Evolutionary conservation across 2,113 vertebrate genomes (phyloP), one percentile per base, ranked within the genome.

Genomic region (Arizona elegans): DNA sequence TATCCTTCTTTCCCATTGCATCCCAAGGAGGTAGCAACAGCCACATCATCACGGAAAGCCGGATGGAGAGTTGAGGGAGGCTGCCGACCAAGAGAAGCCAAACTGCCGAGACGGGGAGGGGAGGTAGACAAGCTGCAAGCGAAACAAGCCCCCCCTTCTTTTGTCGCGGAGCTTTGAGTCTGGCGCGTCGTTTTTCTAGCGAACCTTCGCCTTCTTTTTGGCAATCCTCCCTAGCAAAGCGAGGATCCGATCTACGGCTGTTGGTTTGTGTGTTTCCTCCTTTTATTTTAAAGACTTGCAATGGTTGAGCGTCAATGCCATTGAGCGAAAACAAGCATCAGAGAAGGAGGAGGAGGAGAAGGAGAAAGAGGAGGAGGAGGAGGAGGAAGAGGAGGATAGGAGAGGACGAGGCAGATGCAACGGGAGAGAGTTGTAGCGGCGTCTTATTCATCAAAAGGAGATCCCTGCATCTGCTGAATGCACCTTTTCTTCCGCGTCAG

Each of bases 271-370:
- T 33, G 21, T 47, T 21, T 85, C 54, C 70, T 85, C 53, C 38
- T 29, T 81, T 47, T 24, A 47, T 90, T 86, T 86, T 50, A 26
- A 88, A 88, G 90, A 52, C 92, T 58, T 96, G 96, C 91, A 58
- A 97, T 97, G 97, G 95, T 96, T 95, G 94, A 96, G 96, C 96
- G 96, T 97, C 96, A 96, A 96, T 97, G 97, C 96, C 95, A 96
- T 94, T 97, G 95, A 97, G 95, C 93, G 96, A 96, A 95, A 95
- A 95, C 94, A 96, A 95, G 95, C 96, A 94, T 93, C 88, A 92
- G 95, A 62, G 95, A 62, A 88, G 29, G 91, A 87, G 92, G 92
- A 65, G 86, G 62, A 94, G 94, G 93, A 95, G 96, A 92, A 95
- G 96, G 94, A 95, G 94, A 94, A 96, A 81, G 62, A 55, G 53